Percentiles rank a stretch among this genome's conserved stretches.
These are phyloP conservation scores for Drosophila borealis DNA, from an alignment of 2,888 invertebrate species.

Conservation along the genomic window DNA sequence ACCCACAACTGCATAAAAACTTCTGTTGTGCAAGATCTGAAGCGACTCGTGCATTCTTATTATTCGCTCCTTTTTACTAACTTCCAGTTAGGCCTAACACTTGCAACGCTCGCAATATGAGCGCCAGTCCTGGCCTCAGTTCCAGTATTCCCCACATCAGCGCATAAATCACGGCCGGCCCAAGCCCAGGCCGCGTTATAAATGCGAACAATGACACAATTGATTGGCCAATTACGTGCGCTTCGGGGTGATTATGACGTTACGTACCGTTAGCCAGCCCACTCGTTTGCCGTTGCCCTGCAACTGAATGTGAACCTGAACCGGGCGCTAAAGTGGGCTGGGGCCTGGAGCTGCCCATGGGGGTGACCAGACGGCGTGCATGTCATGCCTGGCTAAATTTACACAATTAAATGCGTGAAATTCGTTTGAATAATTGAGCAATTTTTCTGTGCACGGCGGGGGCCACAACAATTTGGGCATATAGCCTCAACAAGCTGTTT, in stretches of 20 bases:
- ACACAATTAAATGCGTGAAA: constrained; percentile 81
- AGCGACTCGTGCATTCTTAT: constrained; percentile 41
- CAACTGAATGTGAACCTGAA: constrained; percentile 23
- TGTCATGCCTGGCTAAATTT: constrained; percentile 78
- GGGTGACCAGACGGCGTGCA: constrained; percentile 52
- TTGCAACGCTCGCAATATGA: constrained; percentile 12
- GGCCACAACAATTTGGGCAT: constrained; percentile 17
- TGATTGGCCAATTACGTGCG: constrained; percentile 85
- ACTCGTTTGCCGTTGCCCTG: constrained; percentile 20
- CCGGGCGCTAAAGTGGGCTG: constrained; percentile 1
- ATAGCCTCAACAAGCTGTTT: constrained; percentile 16
- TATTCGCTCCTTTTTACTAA: constrained; percentile 17
- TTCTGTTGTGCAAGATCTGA: constrained; percentile 60
- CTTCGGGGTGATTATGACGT: constrained; percentile 83
- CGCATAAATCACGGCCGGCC: constrained; percentile 77
- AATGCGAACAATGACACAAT: constrained; percentile 81
- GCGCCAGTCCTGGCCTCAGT: constrained; percentile 9
- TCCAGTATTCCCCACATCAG: constrained; percentile 33
- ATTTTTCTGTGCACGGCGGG: constrained; percentile 58
- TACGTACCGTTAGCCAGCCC: constrained; percentile 74
- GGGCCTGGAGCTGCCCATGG: constrained; percentile 16
- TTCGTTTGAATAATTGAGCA: constrained; percentile 80
- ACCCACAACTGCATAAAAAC: constrained; percentile 67
- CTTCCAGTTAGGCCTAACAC: constrained; percentile 58
- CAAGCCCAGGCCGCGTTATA: constrained; percentile 72